Evolutionary conservation across 1,140 invertebrate species (phyloP).

Genomic region (Coptotermes formosanus): DNA sequence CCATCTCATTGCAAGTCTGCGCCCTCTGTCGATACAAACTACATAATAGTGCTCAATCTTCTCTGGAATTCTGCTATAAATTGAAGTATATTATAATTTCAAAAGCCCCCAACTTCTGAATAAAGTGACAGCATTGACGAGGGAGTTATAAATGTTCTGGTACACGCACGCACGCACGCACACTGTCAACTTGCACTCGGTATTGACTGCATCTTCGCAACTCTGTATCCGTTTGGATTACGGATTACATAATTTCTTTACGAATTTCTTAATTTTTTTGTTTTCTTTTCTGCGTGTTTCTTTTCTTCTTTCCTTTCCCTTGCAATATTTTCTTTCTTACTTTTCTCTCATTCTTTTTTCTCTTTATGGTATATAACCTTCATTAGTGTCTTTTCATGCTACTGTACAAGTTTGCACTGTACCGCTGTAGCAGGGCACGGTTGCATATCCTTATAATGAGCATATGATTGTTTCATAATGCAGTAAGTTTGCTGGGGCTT

Average conservation of each 20-base stretch:
- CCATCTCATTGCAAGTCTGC: not conserved
- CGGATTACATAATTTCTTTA: not conserved
- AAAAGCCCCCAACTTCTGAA: not conserved
- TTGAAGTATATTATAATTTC: slow-evolving; percentile 13
- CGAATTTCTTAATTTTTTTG: too few relatives aligned
- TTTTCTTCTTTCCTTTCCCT: not conserved
- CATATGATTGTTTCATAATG: too few relatives aligned
- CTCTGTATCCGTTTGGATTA: not conserved
- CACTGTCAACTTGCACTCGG: not conserved
- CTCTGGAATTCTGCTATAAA: not conserved
- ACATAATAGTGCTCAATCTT: slow-evolving; percentile 11
- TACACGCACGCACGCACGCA: not conserved
- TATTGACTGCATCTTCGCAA: not conserved
- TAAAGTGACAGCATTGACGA: slow-evolving; percentile 6
- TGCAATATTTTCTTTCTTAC: not conserved
- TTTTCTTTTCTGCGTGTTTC: not conserved
- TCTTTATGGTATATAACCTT: too few relatives aligned
- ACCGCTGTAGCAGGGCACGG: too few relatives aligned
- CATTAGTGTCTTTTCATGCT: too few relatives aligned
- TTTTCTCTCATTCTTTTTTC: not conserved
- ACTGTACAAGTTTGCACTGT: too few relatives aligned
- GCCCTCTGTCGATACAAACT: not conserved
- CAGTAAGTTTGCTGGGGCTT: too few relatives aligned
- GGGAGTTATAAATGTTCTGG: not conserved
- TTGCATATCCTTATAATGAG: too few relatives aligned